Evolutionary conservation across 2,113 vertebrate species (phyloP).

Genomic region (Gobiocypris rarus): DNA sequence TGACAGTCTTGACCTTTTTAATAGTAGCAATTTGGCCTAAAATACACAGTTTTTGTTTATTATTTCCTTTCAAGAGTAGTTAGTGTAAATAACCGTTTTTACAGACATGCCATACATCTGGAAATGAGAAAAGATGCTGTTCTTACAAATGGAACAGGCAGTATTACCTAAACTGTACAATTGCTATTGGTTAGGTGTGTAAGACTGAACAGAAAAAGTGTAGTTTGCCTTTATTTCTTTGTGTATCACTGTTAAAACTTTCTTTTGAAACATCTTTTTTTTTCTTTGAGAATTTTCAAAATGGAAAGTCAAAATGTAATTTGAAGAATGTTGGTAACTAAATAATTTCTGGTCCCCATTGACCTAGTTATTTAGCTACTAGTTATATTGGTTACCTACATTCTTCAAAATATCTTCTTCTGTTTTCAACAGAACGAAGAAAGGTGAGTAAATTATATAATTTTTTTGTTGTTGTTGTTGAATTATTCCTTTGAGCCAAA

Average conservation of each 20-base stretch:
- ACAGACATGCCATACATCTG: background rate
- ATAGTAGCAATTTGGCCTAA: constrained; percentile 17
- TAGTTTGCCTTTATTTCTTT: background rate
- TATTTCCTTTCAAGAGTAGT: constrained; percentile 11
- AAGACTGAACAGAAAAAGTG: background rate
- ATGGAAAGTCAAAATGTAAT: background rate
- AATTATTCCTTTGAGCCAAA: background rate
- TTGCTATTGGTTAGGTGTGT: background rate
- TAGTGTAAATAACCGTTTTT: constrained; percentile 20
- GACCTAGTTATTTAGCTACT: no score
- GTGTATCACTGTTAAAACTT: background rate
- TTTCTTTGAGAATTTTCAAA: background rate
- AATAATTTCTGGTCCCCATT: no score
- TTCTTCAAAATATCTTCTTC: no score
- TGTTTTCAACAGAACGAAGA: no score
- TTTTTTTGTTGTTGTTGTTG: no score
- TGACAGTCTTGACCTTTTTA: constrained; percentile 18
- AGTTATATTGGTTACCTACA: no score
- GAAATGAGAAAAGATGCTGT: constrained; percentile 8
- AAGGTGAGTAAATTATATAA: no score
- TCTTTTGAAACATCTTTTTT: background rate
- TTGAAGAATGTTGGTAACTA: no score
- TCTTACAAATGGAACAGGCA: constrained; percentile 2
- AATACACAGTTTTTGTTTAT: constrained; percentile 1
- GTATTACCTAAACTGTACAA: background rate